These are phyloP conservation scores for Acanthiza pusilla DNA, from an alignment of 2,797 vertebrate species.

Conservation along the genomic window DNA sequence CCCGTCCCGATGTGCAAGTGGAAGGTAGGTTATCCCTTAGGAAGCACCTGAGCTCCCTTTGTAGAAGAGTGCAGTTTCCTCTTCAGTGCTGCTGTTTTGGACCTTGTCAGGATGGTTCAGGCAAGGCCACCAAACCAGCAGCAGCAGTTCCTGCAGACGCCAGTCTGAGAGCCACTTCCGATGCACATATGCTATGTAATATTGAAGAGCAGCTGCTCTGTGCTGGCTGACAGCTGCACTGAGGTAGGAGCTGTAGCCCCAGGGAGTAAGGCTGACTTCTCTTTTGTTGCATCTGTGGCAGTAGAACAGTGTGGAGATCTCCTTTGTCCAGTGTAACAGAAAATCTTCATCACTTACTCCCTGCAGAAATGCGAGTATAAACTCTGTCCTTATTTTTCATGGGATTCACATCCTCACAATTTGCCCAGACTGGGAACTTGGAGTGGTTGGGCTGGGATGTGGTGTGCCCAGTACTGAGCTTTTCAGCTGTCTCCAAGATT, in stretches of 20 bases:
- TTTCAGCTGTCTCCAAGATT: not conserved
- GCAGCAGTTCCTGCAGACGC: not conserved
- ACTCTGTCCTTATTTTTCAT: not conserved
- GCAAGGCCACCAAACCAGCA: not conserved
- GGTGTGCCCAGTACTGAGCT: not conserved
- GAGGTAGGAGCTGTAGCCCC: not conserved
- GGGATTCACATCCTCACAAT: not conserved
- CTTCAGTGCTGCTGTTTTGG: fast-evolving
- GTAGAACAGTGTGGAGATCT: not conserved
- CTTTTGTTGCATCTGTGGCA: not conserved
- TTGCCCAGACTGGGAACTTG: not conserved
- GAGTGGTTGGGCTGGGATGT: not conserved
- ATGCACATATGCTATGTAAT: not conserved
- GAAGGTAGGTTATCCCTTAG: not conserved
- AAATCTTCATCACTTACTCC: not conserved
- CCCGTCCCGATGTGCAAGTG: not conserved
- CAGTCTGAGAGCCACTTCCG: not conserved
- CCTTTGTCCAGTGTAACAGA: not conserved
- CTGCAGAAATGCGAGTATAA: not conserved
- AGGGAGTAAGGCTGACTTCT: not conserved
- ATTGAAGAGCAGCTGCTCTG: not conserved
- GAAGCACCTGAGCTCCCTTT: not conserved
- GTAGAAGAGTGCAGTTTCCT: not conserved
- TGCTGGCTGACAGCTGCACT: slow-evolving; percentile 11
- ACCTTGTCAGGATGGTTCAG: not conserved